Percentiles rank a stretch among this genome's conserved stretches.
phyloP scores from a whole-genome alignment of 2,888 invertebrate species.

The Lithophane socia region DNA sequence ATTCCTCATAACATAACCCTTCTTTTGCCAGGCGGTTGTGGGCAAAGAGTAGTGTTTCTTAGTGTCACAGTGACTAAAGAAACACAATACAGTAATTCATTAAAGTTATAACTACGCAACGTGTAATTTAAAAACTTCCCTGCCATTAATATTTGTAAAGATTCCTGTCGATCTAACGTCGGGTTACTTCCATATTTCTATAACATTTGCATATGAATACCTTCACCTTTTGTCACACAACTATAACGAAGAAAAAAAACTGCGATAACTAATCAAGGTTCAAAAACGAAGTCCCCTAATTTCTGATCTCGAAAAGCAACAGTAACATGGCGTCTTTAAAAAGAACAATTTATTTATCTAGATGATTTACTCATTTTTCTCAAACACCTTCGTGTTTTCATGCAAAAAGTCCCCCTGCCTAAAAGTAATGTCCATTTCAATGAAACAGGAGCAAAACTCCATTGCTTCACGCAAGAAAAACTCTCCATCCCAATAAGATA shows the following conservation, averaged over 20 bases:
- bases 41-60: background rate
- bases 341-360: background rate
- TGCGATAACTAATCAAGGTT: conserved; percentile 46
- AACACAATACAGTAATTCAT: conserved; percentile 40
- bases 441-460: conserved; percentile 52
- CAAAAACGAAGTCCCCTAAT: conserved; percentile 34
- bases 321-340: background rate
- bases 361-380: conserved; percentile 43
- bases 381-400: conserved; percentile 34
- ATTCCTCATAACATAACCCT: background rate
- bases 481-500: conserved; percentile 63
- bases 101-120: conserved; percentile 56
- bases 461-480: conserved; percentile 59
- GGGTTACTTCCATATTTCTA: conserved; percentile 64
- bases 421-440: conserved; percentile 56
- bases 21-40: background rate
- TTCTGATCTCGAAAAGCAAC: conserved; percentile 9
- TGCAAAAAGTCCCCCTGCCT: conserved; percentile 44
- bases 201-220: conserved; percentile 78
- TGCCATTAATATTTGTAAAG: conserved; percentile 70
- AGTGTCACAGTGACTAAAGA: conserved; percentile 34
- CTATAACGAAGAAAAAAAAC: conserved; percentile 47
- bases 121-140: conserved; percentile 69
- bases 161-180: conserved; percentile 68
- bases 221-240: conserved; percentile 49